Base-by-base conservation (phyloP, 1,140 invertebrate species). In the Zaprionus camerounensis region DNA sequence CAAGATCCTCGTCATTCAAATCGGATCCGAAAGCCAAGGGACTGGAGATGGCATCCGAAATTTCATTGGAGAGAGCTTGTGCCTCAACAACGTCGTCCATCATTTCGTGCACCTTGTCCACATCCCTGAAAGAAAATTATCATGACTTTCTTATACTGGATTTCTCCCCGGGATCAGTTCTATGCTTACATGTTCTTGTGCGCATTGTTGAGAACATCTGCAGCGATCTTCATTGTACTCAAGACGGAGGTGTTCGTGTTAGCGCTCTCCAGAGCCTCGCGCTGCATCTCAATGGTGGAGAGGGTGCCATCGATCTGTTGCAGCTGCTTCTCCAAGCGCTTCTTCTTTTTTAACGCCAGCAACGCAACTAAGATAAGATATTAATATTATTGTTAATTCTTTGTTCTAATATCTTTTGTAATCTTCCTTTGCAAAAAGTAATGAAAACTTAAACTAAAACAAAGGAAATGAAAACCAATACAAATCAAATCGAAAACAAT, bases 71-170 rank as follows among this genome's bases (percentile, higher is more conserved):
- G 41, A 99, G 96, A 93, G 99, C 99, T 94, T 99, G 98, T 94
- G 99, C 99, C 93, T 99, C 99, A 31, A 98, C 98, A 85, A 99
- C 99, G 91, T 99, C 99, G 92, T 99, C 99, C 98, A 99, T 99
- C 94, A 99, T 97, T 92, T 99, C 98, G 92, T 99, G 98, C 13
- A 99, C 98, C 94, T 99, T 96, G 94, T 99, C 98, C 58, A 99
- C 97, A 94, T 99, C 98, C 95, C 98, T 98, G 93, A 77, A 70
- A 70, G 2, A 44, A 77, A 76, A 70, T 63, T 36, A 28, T 38
- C 64, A 12, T 41, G 46, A 28, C 9, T 24, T 13, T 15, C 1
- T 17, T 3, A 71, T 58, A 77, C 63, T 64, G 9, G 34, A 6
- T 22, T 63, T 11, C n/a, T 2, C 2, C 1, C n/a, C 6, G 62